phyloP scores from a whole-genome alignment of 1,140 invertebrate species.

The Coptotermes formosanus region DNA sequence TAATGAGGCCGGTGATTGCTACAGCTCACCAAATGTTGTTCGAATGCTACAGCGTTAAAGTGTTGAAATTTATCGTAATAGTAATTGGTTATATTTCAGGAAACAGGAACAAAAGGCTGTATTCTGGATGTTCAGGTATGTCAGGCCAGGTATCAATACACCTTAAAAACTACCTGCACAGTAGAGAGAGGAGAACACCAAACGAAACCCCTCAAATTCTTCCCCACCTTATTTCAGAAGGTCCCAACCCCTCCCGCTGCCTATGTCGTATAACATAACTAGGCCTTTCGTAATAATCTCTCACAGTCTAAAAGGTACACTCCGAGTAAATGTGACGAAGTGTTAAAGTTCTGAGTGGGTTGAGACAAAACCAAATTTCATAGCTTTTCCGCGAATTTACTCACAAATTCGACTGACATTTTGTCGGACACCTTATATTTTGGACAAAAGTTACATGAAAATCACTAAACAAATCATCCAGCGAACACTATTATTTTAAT shows the following conservation, averaged over 20 bases:
- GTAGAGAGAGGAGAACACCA: no score
- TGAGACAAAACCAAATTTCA: no score
- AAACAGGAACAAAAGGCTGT: not conserved
- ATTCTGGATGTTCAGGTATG: not conserved
- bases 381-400: no score
- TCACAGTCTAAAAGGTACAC: not conserved
- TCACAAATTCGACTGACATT: no score
- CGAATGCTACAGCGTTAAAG: no score
- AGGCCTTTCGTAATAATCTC: not conserved
- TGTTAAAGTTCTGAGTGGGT: not conserved
- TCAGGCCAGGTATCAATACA: not conserved
- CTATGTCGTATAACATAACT: constrained; percentile 2
- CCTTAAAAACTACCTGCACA: not conserved
- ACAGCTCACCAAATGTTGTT: no score
- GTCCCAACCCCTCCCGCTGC: not conserved
- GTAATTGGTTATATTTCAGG: not conserved
- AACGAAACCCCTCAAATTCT: not conserved
- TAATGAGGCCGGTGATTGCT: no score
- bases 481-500: no score
- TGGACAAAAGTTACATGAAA: no score
- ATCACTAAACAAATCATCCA: no score
- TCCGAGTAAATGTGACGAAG: not conserved
- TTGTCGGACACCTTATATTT: no score
- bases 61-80: not conserved
- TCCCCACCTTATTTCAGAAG: not conserved